Evolutionary conservation across 2,888 invertebrate genomes (phyloP).

Genomic region (Latrodectus hesperus): DNA sequence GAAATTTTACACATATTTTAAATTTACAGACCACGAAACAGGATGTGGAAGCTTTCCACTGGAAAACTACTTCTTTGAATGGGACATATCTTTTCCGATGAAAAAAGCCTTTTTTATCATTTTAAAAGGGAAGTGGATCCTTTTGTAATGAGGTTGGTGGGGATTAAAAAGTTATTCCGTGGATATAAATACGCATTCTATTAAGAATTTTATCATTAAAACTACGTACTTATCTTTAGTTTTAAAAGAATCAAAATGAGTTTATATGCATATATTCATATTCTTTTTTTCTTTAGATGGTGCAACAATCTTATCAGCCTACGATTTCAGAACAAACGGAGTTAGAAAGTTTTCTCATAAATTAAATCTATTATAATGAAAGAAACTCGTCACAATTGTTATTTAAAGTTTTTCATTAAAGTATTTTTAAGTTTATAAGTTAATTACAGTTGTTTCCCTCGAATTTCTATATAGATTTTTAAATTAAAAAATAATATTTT

Average conservation of each 20-base stretch:
- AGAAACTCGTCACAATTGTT: no score
- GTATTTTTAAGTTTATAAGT: no score
- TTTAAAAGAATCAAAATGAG: constrained; percentile 5
- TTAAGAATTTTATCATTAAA: constrained; percentile 34
- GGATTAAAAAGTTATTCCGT: background rate
- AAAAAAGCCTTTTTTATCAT: constrained; percentile 11
- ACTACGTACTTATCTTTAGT: constrained; percentile 21
- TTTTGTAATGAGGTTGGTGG: background rate
- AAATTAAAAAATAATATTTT: no score
- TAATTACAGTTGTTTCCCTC: no score
- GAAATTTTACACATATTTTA: constrained; percentile 49
- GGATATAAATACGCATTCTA: constrained; percentile 34
- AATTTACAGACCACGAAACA: constrained; percentile 42
- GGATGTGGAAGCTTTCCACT: constrained; percentile 37
- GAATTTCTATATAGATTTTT: no score
- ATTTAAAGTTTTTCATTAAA: no score
- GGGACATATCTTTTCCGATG: constrained; percentile 10
- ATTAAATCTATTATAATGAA: background rate
- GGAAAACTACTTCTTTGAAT: constrained; percentile 45
- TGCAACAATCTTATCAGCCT: background rate
- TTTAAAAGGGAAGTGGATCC: constrained; percentile 17
- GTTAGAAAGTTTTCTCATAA: constrained; percentile 1
- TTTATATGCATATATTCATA: background rate
- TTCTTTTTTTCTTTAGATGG: background rate
- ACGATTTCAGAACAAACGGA: background rate